Evolutionary conservation across 2,797 vertebrate genomes (phyloP).

Genomic region (Pangasius djambal): DNA sequence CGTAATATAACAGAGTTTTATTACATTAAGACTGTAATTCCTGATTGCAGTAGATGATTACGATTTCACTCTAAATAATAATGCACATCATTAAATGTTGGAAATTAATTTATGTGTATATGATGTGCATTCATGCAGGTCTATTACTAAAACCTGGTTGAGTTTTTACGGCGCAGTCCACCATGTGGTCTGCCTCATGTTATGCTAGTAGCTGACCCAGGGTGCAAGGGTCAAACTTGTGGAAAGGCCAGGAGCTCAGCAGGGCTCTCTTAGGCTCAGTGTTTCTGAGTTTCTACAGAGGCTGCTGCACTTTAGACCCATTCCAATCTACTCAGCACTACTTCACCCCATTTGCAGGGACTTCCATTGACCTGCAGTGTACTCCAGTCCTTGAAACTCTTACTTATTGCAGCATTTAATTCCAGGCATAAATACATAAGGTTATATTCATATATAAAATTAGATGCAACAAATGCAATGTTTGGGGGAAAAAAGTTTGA

Average conservation of each 20-base stretch:
- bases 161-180: constrained; percentile 37
- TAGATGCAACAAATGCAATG: background rate
- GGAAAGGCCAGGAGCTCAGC: constrained; percentile 55
- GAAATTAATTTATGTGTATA: background rate
- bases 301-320: constrained; percentile 22
- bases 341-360: constrained; percentile 22
- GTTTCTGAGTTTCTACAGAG: constrained; percentile 33
- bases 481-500: background rate
- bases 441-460: background rate
- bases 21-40: background rate
- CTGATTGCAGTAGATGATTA: background rate
- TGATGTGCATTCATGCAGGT: constrained; percentile 18
- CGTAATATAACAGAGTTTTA: background rate
- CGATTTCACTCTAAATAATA: background rate
- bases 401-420: background rate
- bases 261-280: constrained; percentile 44
- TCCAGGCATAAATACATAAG: background rate
- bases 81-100: background rate
- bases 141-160: constrained; percentile 30
- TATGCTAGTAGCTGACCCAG: constrained; percentile 54
- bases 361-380: constrained; percentile 1
- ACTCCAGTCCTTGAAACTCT: background rate
- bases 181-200: constrained; percentile 60
- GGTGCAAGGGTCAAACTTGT: constrained; percentile 55
- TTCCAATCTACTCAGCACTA: constrained; percentile 21